Percentiles rank a stretch among this genome's conserved stretches.
phyloP scores from a whole-genome alignment of 2,888 invertebrate genomes.

The Leucania comma region DNA sequence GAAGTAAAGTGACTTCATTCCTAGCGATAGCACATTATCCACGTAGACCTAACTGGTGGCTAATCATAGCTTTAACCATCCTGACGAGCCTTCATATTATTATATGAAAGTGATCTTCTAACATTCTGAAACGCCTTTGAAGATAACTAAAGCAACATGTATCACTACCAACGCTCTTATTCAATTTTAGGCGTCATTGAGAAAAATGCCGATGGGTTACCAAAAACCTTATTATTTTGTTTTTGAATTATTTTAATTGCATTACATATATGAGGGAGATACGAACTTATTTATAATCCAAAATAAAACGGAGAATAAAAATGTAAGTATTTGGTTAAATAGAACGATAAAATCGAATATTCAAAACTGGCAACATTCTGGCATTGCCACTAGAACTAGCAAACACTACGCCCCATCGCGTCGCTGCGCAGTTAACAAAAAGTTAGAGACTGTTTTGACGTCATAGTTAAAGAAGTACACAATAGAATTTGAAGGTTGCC shows the following conservation, averaged over 20 bases:
- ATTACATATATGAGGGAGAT: not conserved
- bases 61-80: no score
- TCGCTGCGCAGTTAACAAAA: not conserved
- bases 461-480: not conserved
- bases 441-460: not conserved
- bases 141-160: constrained; percentile 3
- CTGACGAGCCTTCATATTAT: no score
- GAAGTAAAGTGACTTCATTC: no score
- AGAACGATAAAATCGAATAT: not conserved
- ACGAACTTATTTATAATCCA: no score
- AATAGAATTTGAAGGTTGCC: constrained; percentile 6
- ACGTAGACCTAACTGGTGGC: no score
- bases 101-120: not conserved
- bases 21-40: no score
- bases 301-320: no score
- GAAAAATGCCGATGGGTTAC: not conserved
- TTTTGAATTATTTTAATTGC: no score
- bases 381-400: not conserved
- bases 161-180: not conserved
- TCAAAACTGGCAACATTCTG: not conserved
- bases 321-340: not conserved
- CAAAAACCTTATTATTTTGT: not conserved
- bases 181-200: constrained; percentile 7
- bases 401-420: not conserved
- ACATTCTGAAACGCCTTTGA: not conserved